Conservation (phyloP, 1,140 invertebrate genomes). For the Drosophila nebulosa region DNA sequence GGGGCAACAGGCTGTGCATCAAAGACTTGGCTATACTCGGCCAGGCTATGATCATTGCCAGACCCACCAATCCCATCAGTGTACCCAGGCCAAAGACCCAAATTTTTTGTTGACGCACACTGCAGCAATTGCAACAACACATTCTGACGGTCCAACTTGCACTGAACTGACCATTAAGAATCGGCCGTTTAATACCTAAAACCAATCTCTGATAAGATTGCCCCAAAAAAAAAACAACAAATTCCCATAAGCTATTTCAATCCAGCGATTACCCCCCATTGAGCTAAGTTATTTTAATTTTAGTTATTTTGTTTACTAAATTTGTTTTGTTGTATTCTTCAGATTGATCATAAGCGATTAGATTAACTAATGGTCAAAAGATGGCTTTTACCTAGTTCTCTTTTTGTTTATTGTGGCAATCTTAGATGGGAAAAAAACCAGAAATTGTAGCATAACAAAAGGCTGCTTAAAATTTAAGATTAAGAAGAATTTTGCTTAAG, state of each 20-base stretch:
- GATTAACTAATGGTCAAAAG: background rate
- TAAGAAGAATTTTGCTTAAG: no score
- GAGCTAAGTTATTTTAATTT: background rate
- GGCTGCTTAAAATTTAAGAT: no score
- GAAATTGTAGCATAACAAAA: no score
- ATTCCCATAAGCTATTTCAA: background rate
- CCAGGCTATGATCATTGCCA: slow-evolving; percentile 50
- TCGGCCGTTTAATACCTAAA: background rate
- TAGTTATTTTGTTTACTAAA: background rate
- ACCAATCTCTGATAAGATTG: background rate
- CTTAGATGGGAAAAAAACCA: no score
- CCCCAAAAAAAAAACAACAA: background rate
- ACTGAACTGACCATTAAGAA: background rate
- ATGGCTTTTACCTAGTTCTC: no score
- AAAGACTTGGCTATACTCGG: slow-evolving; percentile 37
- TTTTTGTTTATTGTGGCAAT: no score
- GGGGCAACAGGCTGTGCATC: slow-evolving; percentile 81
- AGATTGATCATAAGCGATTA: background rate
- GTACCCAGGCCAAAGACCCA: slow-evolving; percentile 61
- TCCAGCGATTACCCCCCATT: background rate
- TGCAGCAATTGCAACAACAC: slow-evolving; percentile 67
- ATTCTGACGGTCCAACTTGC: slow-evolving; percentile 26
- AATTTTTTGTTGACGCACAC: slow-evolving; percentile 63
- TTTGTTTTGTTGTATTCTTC: background rate
- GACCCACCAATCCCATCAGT: slow-evolving; percentile 35